phyloP scores from a whole-genome alignment of 2,888 invertebrate species.

The Drosophila heteroneura region DNA sequence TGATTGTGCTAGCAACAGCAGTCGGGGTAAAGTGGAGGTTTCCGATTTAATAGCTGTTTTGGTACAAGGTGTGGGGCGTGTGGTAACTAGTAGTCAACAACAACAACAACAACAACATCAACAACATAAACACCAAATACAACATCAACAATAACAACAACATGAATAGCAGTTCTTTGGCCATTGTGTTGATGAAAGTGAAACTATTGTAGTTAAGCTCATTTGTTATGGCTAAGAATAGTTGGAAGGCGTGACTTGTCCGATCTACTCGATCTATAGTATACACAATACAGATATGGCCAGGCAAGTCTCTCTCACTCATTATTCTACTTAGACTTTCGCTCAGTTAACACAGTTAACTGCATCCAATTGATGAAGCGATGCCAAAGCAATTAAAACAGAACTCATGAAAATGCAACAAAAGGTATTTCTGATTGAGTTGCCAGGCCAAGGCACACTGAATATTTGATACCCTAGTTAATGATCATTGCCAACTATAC shows the following conservation, averaged over 20 bases:
- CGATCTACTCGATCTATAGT: slow-evolving; percentile 27
- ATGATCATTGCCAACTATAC: neutral
- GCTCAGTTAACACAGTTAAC: slow-evolving; percentile 62
- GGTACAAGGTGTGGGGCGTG: slow-evolving; percentile 33
- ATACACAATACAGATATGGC: neutral
- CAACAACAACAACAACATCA: slow-evolving; percentile 21
- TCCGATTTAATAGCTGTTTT: slow-evolving; percentile 36
- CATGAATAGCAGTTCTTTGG: slow-evolving; percentile 47
- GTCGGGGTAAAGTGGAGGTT: slow-evolving; percentile 8
- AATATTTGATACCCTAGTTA: slow-evolving; percentile 25
- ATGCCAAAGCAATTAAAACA: slow-evolving; percentile 52
- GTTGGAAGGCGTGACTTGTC: slow-evolving; percentile 25
- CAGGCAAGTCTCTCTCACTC: slow-evolving; percentile 28
- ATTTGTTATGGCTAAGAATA: slow-evolving; percentile 60
- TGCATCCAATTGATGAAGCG: slow-evolving; percentile 55
- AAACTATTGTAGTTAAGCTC: slow-evolving; percentile 53
- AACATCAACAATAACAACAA: slow-evolving; percentile 26
- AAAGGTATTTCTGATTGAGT: slow-evolving; percentile 29
- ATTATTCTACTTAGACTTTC: slow-evolving; percentile 67
- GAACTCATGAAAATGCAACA: slow-evolving; percentile 45
- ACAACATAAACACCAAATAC: slow-evolving; percentile 24
- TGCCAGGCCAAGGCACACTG: slow-evolving; percentile 4
- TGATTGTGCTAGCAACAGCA: slow-evolving; percentile 23
- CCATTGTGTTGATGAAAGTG: slow-evolving; percentile 70
- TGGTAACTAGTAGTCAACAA: slow-evolving; percentile 41